A percentile compares a stretch with the other conserved stretches of the same genome.
These are phyloP conservation scores for Nycticryphes semicollaris DNA, from an alignment of 2,113 vertebrate genomes.

Conservation along the genomic window DNA sequence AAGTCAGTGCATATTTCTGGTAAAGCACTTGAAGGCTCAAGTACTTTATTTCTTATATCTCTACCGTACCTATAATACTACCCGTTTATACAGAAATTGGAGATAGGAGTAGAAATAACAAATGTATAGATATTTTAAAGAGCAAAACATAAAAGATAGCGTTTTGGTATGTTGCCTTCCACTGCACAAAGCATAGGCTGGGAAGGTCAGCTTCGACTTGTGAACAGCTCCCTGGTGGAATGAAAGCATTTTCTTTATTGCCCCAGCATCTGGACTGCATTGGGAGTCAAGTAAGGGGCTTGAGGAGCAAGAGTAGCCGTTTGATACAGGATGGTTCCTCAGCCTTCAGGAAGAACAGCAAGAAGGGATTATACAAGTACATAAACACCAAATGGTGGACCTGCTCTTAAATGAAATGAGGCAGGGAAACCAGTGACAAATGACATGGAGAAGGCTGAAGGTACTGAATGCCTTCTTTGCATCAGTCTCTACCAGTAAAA, in stretches of 20 bases:
- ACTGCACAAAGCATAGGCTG: constrained; percentile 42
- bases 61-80: constrained; percentile 21
- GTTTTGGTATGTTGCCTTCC: constrained; percentile 21
- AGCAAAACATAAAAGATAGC: background rate
- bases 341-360: background rate
- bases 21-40: constrained; percentile 48
- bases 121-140: constrained; percentile 7
- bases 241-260: background rate
- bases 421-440: background rate
- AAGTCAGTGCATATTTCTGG: constrained; percentile 48
- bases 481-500: background rate
- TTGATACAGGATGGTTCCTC: background rate
- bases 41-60: constrained; percentile 56
- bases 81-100: constrained; percentile 31
- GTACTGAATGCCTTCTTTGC: background rate
- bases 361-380: background rate
- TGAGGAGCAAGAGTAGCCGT: background rate
- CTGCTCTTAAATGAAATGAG: rapidly evolving
- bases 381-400: background rate
- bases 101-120: constrained; percentile 14
- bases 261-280: background rate
- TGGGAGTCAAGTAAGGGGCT: background rate
- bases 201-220: background rate
- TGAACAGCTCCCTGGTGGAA: background rate
- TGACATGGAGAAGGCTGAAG: background rate